Base-by-base conservation (phyloP, 2,888 invertebrate species). In the Crossocerus cetratus region DNA sequence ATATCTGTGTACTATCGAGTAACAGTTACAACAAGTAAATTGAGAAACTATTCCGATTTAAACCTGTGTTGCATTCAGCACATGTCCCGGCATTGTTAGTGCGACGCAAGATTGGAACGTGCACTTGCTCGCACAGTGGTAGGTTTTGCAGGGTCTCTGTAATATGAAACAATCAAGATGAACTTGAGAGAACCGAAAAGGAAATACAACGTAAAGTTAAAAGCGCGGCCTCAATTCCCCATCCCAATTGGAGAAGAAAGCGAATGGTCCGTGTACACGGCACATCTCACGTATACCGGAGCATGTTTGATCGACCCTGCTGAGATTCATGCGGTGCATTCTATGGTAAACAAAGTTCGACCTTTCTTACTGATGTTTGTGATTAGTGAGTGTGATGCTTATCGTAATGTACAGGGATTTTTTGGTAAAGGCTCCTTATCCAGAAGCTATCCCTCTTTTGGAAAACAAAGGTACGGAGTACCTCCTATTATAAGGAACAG, bases 341-440 rank as follows among this genome's bases (percentile, higher is more conserved):
- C 93, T 22, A 94, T 93, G 92, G 91, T 90, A 85, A 45, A 57
- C 44, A 43, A 18, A 11, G 66, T 43, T 42, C 23, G 42, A 21
- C 18, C 49, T 61, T 14, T 13, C 5, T 2, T 68, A 58, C n/a
- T n/a, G n/a, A n/a, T n/a, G n/a, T 66, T 21, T 59, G 56, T 56
- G 57, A 32, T 43, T 42, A 68, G 32, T 43, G 55, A 2, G 18
- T 0, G 44, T 32, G 16, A 32, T 4, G 3, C 5, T 56, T 3
- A 65, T 58, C 49, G 53, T 57, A 44, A 68, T 53, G 4, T 20
- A 3, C 57, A 91, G 91, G 96, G 96, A 0, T 94, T 92, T 87
- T 96, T 94, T 90, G 96, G 96, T 0, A 96, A 95, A 91, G 95
- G 94, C 0, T 93, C 93, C 5, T 87, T 92, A 53, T 94, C 95